Evolutionary conservation across 92 coral and sea anemone species (phyloP), one percentile per base, ranked within the genome.

Genomic region (Parazoanthus darwini): DNA sequence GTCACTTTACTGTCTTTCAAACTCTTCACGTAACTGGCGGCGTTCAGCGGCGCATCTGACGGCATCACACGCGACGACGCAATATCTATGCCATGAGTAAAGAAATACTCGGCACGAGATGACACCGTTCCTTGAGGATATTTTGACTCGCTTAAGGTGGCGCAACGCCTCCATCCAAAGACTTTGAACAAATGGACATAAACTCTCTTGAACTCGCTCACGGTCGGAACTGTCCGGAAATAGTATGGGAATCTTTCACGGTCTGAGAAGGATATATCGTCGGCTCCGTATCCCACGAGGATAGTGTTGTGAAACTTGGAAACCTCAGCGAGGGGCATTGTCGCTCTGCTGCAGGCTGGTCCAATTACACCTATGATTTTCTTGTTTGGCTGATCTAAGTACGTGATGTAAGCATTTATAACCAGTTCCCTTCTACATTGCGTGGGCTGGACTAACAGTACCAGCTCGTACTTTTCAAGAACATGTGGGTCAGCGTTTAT

Each of bases 221-320:
- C 76, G 56, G 92, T 91, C 80, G 97, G 97, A 88, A 90, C 91
- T 72, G 97, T 94, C 79, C 95, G 95, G 86, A 92, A 94, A 74
- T 88, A 94, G 73, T 88, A 82, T 82, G 97, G 97, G 71, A 89
- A 94, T 72, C 83, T 89, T 74, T 83, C 75, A 44, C 97, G 91
- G 54, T 92, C 94, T 18, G 97, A 94, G 13, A 94, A 86, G 1
- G 94, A 91, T 39, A 94, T 92, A 80, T 94, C 97, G 89, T 89
- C 94, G 13, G 97, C 97, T 75, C 92, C 94, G 58, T 94, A 94
- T 38, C 97, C 95, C 97, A 94, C 89, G 33, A 94, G 88, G n/a
- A 94, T 81, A 51, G 93, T 91, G 85, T 94, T 94, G 79, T 89
- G 93, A 85, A 87, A 84, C 82, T 82, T 89, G 18, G 97, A 92